Conservation (phyloP, 2,797 vertebrate genomes). For the Alauda arvensis region DNA sequence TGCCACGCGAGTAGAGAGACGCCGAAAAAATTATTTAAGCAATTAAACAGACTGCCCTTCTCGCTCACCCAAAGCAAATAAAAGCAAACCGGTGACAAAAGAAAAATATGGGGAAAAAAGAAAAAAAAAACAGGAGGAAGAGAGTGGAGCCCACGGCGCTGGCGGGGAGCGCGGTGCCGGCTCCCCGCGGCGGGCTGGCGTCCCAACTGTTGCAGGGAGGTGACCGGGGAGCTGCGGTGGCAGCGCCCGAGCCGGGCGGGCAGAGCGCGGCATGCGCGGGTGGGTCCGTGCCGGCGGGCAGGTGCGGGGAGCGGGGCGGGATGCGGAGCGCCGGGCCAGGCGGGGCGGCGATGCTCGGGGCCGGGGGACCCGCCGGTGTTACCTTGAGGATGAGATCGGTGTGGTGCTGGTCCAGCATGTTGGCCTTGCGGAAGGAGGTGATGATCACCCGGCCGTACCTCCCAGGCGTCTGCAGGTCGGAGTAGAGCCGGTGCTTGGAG, state of each 20-base stretch:
- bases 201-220: conserved; percentile 64
- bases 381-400: conserved; percentile 91
- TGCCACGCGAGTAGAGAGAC: not conserved
- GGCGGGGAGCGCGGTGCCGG: not conserved
- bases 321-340: not conserved
- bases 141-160: not conserved
- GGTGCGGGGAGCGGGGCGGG: not conserved
- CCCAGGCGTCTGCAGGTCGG: conserved; percentile 94
- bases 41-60: not conserved
- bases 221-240: conserved; percentile 3
- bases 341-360: not conserved
- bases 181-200: conserved; percentile 5
- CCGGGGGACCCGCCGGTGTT: conserved; percentile 33
- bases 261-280: not conserved
- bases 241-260: not conserved
- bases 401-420: conserved; percentile 90
- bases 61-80: not conserved
- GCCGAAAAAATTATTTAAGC: not conserved
- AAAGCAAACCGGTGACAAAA: not conserved
- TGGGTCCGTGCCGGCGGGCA: not conserved
- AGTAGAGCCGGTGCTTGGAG: conserved; percentile 95
- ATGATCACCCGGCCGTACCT: conserved; percentile 93
- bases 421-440: conserved; percentile 87
- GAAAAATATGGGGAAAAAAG: accelerated
- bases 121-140: not conserved